Evolutionary conservation across 2,888 invertebrate genomes (phyloP).

Genomic region (Sphaeridia pumilis): DNA sequence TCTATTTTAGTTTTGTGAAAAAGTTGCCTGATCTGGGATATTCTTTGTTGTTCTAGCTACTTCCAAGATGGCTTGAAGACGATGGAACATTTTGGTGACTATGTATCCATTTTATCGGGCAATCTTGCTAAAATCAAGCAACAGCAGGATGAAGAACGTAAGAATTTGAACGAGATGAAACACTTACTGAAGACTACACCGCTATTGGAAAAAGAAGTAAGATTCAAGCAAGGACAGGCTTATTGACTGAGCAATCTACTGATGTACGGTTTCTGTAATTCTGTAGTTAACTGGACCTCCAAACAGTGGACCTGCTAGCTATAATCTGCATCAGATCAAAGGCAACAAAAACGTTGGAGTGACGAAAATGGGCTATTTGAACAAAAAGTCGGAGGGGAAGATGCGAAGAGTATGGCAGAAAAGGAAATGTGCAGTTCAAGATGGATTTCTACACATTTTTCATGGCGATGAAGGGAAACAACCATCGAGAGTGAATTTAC

Average conservation of each 20-base stretch:
- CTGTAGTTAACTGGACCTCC: constrained; percentile 12
- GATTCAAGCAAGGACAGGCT: too few species aligned
- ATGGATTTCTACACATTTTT: constrained; percentile 84
- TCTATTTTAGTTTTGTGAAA: not conserved
- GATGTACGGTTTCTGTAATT: not conserved
- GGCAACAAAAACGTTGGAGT: constrained; percentile 93
- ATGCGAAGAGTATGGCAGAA: constrained; percentile 86
- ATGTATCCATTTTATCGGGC: constrained; percentile 80
- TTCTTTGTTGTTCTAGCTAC: constrained; percentile 53
- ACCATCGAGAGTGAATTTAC: constrained; percentile 83
- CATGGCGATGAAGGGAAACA: constrained; percentile 93
- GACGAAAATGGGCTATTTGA: constrained; percentile 74
- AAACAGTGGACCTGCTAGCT: constrained; percentile 51
- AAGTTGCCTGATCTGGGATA: not conserved
- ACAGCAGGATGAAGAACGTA: constrained; percentile 85
- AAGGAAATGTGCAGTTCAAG: constrained; percentile 74
- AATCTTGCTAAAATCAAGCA: constrained; percentile 84
- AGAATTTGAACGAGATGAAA: constrained; percentile 70
- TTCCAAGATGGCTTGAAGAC: constrained; percentile 97
- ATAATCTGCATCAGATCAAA: constrained; percentile 86
- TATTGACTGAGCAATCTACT: too few species aligned
- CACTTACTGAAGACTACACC: constrained; percentile 62
- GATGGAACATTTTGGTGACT: constrained; percentile 89
- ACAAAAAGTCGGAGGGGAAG: constrained; percentile 93
- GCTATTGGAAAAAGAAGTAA: constrained; percentile 63